Conservation (phyloP, 2,888 invertebrate genomes). For the Epinotia brunnichana region DNA sequence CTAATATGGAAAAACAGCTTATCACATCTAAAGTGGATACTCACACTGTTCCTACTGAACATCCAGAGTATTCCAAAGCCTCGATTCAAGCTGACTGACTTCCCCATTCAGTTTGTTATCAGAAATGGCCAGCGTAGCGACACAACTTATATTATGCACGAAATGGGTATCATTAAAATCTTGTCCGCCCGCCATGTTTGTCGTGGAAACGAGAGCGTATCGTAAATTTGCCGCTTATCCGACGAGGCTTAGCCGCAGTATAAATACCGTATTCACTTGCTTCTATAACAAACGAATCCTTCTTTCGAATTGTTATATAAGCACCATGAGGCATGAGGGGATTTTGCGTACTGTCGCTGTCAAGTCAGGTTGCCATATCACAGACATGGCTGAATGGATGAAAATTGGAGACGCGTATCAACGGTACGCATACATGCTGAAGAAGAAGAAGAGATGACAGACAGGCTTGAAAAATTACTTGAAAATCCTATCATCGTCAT, state of each 20-base stretch:
- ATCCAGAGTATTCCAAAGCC: neutral
- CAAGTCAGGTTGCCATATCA: neutral
- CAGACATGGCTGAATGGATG: too few relatives aligned
- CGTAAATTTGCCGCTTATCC: conserved; percentile 44
- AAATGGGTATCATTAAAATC: conserved; percentile 31
- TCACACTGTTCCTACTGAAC: too few relatives aligned
- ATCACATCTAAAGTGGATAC: too few relatives aligned
- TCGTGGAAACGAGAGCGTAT: conserved; percentile 29
- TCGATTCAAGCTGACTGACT: neutral
- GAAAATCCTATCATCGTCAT: too few relatives aligned
- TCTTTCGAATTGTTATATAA: neutral
- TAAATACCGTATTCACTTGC: neutral
- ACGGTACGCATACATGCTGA: too few relatives aligned
- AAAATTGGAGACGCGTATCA: too few relatives aligned
- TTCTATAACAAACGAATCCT: neutral
- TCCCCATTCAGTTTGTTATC: neutral
- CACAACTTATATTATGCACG: conserved; percentile 17
- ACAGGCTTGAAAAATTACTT: neutral
- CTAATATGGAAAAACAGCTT: too few relatives aligned
- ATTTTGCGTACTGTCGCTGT: neutral
- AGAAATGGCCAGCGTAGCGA: neutral
- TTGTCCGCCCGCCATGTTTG: conserved; percentile 32
- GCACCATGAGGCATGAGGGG: neutral
- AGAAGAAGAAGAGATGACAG: too few relatives aligned
- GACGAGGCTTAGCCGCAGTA: conserved; percentile 30